A percentile compares a stretch with the other conserved stretches of the same genome.
These are phyloP conservation scores for Drosophila oshimai DNA, from an alignment of 1,140 invertebrate genomes.

Conservation along the genomic window DNA sequence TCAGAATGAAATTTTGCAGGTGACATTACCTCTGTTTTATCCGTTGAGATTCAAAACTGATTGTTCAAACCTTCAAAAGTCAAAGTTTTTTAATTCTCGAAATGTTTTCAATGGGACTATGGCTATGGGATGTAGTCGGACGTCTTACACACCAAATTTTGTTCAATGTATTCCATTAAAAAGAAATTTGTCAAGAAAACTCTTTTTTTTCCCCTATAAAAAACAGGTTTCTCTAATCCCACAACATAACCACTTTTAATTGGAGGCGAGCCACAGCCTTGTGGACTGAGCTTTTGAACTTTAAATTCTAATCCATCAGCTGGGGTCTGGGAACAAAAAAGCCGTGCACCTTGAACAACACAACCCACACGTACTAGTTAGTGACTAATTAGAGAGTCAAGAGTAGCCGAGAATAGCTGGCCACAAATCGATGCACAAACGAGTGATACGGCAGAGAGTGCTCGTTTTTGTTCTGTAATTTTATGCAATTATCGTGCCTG, in stretches of 20 bases:
- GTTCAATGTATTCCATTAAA: neutral
- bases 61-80: no score
- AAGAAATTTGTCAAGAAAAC: neutral
- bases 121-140: no score
- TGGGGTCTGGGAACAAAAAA: constrained; percentile 24
- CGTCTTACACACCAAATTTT: neutral
- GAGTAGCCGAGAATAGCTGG: constrained; percentile 6
- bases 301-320: constrained; percentile 44
- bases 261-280: constrained; percentile 35
- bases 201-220: neutral
- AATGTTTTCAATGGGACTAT: no score
- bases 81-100: no score
- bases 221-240: constrained; percentile 14
- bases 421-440: constrained; percentile 27
- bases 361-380: constrained; percentile 41
- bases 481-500: constrained; percentile 41
- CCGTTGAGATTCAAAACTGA: no score
- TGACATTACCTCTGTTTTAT: no score
- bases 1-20: no score
- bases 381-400: constrained; percentile 65
- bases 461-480: constrained; percentile 28
- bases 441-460: constrained; percentile 6
- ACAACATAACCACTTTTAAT: constrained; percentile 24
- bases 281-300: constrained; percentile 57
- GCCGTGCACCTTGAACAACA: constrained; percentile 33